Percentiles rank a stretch among this genome's conserved stretches.
phyloP scores from a whole-genome alignment of 2,113 vertebrate genomes.

The Aphyosemion australe region DNA sequence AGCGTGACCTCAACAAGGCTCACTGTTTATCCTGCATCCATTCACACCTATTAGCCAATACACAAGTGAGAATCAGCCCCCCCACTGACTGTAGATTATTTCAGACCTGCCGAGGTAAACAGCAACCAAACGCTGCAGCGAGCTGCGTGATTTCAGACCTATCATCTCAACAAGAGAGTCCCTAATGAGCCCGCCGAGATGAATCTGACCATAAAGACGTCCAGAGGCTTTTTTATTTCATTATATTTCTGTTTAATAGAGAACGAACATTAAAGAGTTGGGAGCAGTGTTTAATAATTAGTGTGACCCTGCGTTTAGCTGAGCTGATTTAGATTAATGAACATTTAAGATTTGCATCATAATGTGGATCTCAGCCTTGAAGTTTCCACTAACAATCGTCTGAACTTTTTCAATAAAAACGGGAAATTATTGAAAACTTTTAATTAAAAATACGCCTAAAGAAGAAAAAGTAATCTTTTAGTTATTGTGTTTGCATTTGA shows the following conservation, averaged over 20 bases:
- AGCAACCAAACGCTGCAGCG: constrained; percentile 21
- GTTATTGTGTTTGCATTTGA: too few species aligned
- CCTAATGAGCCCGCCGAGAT: constrained; percentile 6
- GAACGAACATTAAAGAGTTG: background rate
- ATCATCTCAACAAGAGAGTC: constrained; percentile 16
- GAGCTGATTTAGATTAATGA: background rate
- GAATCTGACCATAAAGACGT: constrained; percentile 8
- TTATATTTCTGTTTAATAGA: background rate
- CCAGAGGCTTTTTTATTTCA: background rate
- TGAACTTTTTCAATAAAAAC: background rate
- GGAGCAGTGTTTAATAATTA: background rate
- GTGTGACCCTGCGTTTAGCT: background rate
- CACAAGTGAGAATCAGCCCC: constrained; percentile 51
- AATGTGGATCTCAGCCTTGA: background rate
- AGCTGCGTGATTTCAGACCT: constrained; percentile 9
- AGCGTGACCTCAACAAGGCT: constrained; percentile 31
- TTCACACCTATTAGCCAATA: constrained; percentile 66
- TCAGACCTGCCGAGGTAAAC: constrained; percentile 45
- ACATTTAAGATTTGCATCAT: background rate
- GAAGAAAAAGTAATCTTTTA: too few species aligned
- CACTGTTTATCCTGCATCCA: constrained; percentile 41
- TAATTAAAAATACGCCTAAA: too few species aligned
- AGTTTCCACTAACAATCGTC: background rate
- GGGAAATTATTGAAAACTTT: too few species aligned
- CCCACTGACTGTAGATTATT: constrained; percentile 52